Evolutionary conservation across 2,888 invertebrate genomes (phyloP).

Genomic region (Melanostoma mellinum): DNA sequence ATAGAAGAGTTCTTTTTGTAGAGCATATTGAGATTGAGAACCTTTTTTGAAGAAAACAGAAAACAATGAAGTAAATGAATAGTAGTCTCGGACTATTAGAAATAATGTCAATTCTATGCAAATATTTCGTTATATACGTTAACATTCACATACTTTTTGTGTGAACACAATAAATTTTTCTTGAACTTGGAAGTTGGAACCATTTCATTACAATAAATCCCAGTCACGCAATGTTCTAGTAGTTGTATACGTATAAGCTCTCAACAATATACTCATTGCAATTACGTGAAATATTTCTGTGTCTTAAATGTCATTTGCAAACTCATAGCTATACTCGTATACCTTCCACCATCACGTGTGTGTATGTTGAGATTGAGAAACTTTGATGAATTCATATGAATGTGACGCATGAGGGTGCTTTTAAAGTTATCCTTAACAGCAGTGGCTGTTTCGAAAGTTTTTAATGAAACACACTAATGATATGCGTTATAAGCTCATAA

Average conservation of each 20-base stretch:
- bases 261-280: conserved; percentile 12
- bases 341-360: conserved; percentile 7
- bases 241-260: conserved; percentile 5
- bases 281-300: conserved; percentile 27
- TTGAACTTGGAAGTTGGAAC: neutral
- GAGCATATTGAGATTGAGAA: conserved; percentile 39
- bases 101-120: conserved; percentile 50
- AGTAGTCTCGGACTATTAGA: conserved; percentile 60
- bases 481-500: conserved; percentile 4
- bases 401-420: conserved; percentile 31
- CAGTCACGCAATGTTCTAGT: conserved; percentile 18
- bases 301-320: conserved; percentile 8
- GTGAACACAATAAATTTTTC: too few species aligned
- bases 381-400: neutral
- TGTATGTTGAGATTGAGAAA: neutral
- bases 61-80: conserved; percentile 62
- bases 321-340: neutral
- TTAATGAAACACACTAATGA: conserved; percentile 20
- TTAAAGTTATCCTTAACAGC: conserved; percentile 17
- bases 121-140: conserved; percentile 6
- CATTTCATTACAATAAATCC: conserved; percentile 12
- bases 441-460: conserved; percentile 12
- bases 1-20: conserved; percentile 28
- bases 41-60: conserved; percentile 49
- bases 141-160: neutral